phyloP scores from a whole-genome alignment of 2,888 invertebrate genomes.

The Plagodis dolabraria region DNA sequence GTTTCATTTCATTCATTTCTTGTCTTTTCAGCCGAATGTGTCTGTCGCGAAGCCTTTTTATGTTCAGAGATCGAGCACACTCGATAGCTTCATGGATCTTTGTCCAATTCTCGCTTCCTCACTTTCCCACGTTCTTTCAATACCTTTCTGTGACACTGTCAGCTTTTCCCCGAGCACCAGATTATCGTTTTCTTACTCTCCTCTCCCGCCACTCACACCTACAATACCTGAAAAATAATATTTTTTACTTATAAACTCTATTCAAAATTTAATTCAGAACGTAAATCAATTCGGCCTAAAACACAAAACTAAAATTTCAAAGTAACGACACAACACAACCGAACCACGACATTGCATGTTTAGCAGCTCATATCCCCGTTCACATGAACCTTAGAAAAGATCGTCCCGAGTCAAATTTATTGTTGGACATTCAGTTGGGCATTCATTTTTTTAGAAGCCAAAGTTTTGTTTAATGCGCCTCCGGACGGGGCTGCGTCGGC shows the following conservation, averaged over 20 bases:
- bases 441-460: slow-evolving; percentile 68
- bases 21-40: slow-evolving; percentile 74
- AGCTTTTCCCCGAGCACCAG: slow-evolving; percentile 77
- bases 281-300: slow-evolving; percentile 65
- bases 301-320: slow-evolving; percentile 57
- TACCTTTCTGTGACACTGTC: slow-evolving; percentile 72
- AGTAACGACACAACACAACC: slow-evolving; percentile 68
- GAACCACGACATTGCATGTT: slow-evolving; percentile 83
- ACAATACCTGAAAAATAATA: slow-evolving; percentile 52
- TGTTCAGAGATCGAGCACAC: slow-evolving; percentile 61
- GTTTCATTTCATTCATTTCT: slow-evolving; percentile 82
- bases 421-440: slow-evolving; percentile 73
- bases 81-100: slow-evolving; percentile 72
- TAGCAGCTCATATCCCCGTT: slow-evolving; percentile 81
- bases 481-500: slow-evolving; percentile 70
- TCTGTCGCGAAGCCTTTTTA: slow-evolving; percentile 75
- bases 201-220: slow-evolving; percentile 57
- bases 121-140: slow-evolving; percentile 71
- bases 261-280: slow-evolving; percentile 50
- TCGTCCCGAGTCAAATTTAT: slow-evolving; percentile 70
- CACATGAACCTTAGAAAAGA: slow-evolving; percentile 79
- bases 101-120: slow-evolving; percentile 72
- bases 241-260: slow-evolving; percentile 20
- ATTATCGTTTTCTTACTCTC: slow-evolving; percentile 57
- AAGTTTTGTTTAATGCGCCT: slow-evolving; percentile 65